Evolutionary conservation across 1,140 invertebrate genomes (phyloP).

Genomic region (Leptinotarsa texana): DNA sequence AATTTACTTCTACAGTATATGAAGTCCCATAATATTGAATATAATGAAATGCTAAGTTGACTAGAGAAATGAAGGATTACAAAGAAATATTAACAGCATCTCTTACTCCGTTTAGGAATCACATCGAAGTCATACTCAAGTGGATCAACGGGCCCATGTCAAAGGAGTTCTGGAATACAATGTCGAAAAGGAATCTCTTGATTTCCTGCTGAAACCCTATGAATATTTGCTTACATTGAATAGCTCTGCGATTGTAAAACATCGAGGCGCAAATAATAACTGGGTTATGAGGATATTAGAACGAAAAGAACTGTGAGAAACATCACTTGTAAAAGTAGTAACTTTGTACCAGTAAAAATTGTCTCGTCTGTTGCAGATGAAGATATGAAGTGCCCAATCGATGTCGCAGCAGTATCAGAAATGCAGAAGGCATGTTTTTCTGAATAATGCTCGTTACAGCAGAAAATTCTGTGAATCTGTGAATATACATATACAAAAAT

Average conservation of each 20-base stretch:
- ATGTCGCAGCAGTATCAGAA: background rate
- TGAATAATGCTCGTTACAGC: conserved; percentile 20
- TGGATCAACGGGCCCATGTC: conserved; percentile 8
- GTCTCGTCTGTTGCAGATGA: background rate
- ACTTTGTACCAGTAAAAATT: conserved; percentile 28
- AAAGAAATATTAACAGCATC: conserved; percentile 38
- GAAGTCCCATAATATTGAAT: conserved; percentile 30
- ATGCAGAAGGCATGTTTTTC: background rate
- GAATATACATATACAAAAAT: background rate
- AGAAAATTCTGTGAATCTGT: conserved; percentile 11
- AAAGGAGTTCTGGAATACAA: conserved; percentile 19
- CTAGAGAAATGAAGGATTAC: conserved; percentile 38
- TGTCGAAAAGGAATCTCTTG: conserved; percentile 32
- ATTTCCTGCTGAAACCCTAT: conserved; percentile 35
- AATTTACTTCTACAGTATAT: conserved; percentile 39
- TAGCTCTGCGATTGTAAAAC: conserved; percentile 8
- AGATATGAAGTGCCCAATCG: conserved; percentile 25
- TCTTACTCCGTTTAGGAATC: conserved; percentile 42
- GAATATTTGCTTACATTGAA: conserved; percentile 28
- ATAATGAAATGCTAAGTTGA: conserved; percentile 31
- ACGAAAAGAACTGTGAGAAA: conserved; percentile 17
- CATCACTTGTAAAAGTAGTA: conserved; percentile 5
- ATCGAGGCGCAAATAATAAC: conserved; percentile 44
- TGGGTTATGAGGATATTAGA: conserved; percentile 30
- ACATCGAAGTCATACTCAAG: conserved; percentile 31